A percentile compares a stretch with the other conserved stretches of the same genome.
Conservation (phyloP, 2,113 vertebrate genomes). For the Cervus canadensis region DNA sequence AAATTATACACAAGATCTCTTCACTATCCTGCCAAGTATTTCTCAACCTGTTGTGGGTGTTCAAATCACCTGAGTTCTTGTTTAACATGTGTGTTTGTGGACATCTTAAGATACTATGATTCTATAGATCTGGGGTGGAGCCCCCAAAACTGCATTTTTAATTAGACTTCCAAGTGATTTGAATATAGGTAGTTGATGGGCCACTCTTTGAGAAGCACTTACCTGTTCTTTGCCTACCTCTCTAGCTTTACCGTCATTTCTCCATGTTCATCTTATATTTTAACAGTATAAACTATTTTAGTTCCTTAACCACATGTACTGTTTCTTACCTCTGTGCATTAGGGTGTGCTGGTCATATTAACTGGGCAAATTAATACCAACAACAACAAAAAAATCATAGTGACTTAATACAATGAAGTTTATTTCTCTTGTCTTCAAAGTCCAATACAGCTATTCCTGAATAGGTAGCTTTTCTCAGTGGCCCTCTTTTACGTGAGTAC, state of each 20-base stretch:
- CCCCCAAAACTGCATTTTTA: not conserved
- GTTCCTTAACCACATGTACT: not conserved
- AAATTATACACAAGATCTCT: not conserved
- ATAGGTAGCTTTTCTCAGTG: not conserved
- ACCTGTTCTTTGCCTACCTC: not conserved
- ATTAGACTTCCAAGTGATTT: not conserved
- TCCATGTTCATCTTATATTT: not conserved
- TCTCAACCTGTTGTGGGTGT: not conserved
- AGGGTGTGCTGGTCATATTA: not conserved
- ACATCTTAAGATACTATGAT: not conserved
- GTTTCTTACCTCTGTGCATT: not conserved
- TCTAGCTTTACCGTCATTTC: not conserved
- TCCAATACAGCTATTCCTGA: not conserved
- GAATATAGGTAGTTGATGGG: not conserved
- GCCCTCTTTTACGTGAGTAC: not conserved
- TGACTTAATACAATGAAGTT: not conserved
- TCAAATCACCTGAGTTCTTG: not conserved
- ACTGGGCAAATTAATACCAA: not conserved
- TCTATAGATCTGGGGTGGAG: not conserved
- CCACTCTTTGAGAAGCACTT: not conserved
- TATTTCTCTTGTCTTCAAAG: conserved; percentile 11
- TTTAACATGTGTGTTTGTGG: not conserved
- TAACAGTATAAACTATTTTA: conserved; percentile 9
- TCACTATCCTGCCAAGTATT: not conserved
- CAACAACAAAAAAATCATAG: not conserved